Evolutionary conservation across 2,888 invertebrate species (phyloP).

Genomic region (Nowickia ferox): DNA sequence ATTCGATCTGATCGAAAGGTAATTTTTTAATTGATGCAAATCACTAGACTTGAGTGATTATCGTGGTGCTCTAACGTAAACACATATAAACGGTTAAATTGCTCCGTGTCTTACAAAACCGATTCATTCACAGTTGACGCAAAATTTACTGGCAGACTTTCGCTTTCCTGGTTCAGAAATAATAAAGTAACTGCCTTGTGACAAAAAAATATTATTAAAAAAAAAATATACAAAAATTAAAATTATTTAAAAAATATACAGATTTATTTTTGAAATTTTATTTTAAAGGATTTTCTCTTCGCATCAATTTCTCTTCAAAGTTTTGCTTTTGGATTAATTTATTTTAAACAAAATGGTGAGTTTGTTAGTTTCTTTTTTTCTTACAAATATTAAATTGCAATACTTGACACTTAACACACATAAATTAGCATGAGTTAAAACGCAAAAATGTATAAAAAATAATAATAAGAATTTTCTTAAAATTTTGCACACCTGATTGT

Average conservation of each 20-base stretch:
- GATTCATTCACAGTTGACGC: constrained; percentile 53
- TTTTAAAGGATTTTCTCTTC: constrained; percentile 53
- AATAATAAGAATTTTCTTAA: neutral
- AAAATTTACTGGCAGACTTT: constrained; percentile 35
- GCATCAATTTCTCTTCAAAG: neutral
- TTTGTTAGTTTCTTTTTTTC: neutral
- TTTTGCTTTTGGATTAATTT: constrained; percentile 62
- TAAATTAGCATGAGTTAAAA: constrained; percentile 52
- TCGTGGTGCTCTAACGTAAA: constrained; percentile 77
- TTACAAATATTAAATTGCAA: neutral
- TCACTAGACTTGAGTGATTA: constrained; percentile 79
- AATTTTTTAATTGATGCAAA: constrained; percentile 79
- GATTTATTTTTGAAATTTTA: constrained; percentile 18
- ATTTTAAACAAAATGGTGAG: constrained; percentile 74
- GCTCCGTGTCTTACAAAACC: constrained; percentile 60
- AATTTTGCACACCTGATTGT: constrained; percentile 59
- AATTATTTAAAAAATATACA: constrained; percentile 11
- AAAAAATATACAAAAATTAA: constrained; percentile 19
- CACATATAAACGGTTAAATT: constrained; percentile 74
- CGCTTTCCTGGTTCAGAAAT: neutral
- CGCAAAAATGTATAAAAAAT: neutral
- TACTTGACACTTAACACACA: neutral
- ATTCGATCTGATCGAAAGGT: constrained; percentile 79
- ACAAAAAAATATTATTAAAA: neutral
- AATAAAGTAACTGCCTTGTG: constrained; percentile 6